Base-by-base conservation (phyloP, 2,888 invertebrate genomes). In the Julus scanicus region DNA sequence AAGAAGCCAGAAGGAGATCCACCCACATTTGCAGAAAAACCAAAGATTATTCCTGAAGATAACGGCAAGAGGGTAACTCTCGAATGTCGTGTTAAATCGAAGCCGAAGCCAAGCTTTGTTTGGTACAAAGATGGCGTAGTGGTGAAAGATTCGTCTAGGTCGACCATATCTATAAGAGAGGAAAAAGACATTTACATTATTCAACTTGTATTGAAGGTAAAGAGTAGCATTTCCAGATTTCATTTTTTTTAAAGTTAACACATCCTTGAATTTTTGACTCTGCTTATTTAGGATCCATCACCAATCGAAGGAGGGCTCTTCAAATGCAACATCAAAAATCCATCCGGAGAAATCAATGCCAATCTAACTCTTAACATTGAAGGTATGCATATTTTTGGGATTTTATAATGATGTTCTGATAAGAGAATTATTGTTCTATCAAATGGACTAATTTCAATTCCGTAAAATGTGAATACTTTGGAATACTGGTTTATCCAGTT, bases 11-110 rank as follows among this genome's bases (percentile, higher is more conserved):
- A 97, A 93, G 97, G 97, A 86, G 96, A 97, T 91, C 97, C 97
- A 49, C 99, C 99, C 88, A 97, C 97, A 44, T 99, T 99, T 93
- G 95, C 98, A 92, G 98, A 98, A 94, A 99, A 99, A 94, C 99
- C 99, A 90, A 96, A 97, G 93, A 99, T 99, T 93, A 98, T 99
- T 94, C 99, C 99, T 92, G 98, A 98, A 93, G 98, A 98, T 93
- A 97, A 96, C 92, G 99, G 98, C 91, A 98, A 98, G 90, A 95
- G 98, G 91, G 98, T 99, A 91, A 96, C 97, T 89, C 98, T 99
- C 97, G 97, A 98, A 93, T 99, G 99, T 94, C 95, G 95, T 91
- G 96, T 97, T 88, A 92, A 92, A 93, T 98, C 98, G 85, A 97
- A 97, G 93, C 98, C 99, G 90, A 97, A 96, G 93, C 98, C 99